phyloP scores from a whole-genome alignment of 2,888 invertebrate genomes.

The Sthenelais limicola region DNA sequence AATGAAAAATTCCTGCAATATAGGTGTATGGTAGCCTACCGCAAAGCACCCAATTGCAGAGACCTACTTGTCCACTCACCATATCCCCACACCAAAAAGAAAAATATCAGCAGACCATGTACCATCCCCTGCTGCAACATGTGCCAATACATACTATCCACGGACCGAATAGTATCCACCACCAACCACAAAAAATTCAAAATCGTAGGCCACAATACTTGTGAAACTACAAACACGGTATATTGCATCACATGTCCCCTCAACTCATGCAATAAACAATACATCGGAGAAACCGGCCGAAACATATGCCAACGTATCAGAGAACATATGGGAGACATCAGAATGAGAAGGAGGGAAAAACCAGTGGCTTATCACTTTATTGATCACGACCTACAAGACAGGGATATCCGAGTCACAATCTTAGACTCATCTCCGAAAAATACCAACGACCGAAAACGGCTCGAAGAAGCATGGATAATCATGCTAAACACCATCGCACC shows the following conservation, averaged over 20 bases:
- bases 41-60: neutral
- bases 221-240: neutral
- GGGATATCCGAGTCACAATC: neutral
- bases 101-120: neutral
- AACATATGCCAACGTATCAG: neutral
- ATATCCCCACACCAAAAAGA: neutral
- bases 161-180: neutral
- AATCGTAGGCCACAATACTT: neutral
- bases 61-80: neutral
- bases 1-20: neutral
- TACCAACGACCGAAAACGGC: neutral
- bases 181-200: neutral
- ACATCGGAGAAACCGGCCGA: constrained; percentile 16
- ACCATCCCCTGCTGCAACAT: neutral
- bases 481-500: neutral
- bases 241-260: constrained; percentile 4
- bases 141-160: neutral
- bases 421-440: neutral
- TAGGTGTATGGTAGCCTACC: neutral
- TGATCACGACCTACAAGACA: neutral
- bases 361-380: neutral
- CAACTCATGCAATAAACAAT: neutral
- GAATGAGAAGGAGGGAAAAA: neutral
- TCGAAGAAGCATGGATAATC: constrained; percentile 9
- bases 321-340: neutral